A percentile compares a stretch with the other conserved stretches of the same genome.
phyloP scores from a whole-genome alignment of 2,888 invertebrate genomes.

The Bibio marci region DNA sequence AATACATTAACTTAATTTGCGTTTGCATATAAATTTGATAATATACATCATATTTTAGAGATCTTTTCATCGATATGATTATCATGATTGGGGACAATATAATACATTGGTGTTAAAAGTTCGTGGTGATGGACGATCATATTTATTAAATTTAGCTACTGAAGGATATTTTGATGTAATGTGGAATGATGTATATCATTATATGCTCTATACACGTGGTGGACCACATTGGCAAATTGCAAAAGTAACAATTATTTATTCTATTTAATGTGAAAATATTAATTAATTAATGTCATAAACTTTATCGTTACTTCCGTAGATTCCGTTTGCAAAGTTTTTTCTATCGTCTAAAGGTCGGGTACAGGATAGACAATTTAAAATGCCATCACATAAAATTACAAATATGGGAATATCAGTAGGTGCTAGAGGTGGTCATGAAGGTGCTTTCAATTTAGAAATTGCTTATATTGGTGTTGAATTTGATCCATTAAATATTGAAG shows the following conservation, averaged over 20 bases:
- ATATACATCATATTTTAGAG: conserved; percentile 37
- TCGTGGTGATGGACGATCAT: conserved; percentile 87
- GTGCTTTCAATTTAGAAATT: conserved; percentile 76
- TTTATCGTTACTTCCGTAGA: conserved; percentile 36
- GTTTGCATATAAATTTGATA: background rate
- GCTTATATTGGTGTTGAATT: conserved; percentile 80
- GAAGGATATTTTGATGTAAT: conserved; percentile 64
- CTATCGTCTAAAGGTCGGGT: conserved; percentile 65
- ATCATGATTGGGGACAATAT: conserved; percentile 47
- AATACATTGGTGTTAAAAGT: conserved; percentile 48
- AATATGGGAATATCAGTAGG: conserved; percentile 68
- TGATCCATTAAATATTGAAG: conserved; percentile 65
- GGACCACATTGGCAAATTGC: conserved; percentile 96
- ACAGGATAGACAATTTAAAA: conserved; percentile 59
- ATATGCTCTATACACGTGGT: conserved; percentile 80
- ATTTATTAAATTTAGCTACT: conserved; percentile 61
- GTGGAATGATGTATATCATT: conserved; percentile 83
- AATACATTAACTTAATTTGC: background rate
- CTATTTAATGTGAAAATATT: background rate
- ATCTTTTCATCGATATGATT: conserved; percentile 59
- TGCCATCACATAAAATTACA: conserved; percentile 43
- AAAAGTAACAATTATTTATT: too few relatives aligned
- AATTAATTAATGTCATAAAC: background rate
- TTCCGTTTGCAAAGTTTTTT: conserved; percentile 89
- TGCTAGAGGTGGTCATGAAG: conserved; percentile 53